Evolutionary conservation across 2,113 vertebrate species (phyloP), one percentile per base, ranked within the genome.

Genomic region (Xiphophorus hellerii): DNA sequence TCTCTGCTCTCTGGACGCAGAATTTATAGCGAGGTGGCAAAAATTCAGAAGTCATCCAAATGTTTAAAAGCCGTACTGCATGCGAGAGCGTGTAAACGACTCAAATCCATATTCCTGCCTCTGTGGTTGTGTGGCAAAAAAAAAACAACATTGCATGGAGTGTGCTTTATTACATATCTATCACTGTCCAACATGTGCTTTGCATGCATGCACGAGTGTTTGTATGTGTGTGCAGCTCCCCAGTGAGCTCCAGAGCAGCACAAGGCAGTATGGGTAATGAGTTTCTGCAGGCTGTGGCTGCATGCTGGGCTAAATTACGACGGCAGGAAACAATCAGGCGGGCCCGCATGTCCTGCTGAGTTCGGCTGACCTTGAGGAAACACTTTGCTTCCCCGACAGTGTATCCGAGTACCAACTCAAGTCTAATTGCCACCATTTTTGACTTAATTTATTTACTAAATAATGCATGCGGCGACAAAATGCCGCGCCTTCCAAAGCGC

Each of bases 301-400:
- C 76, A 86, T 76, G 76, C 42, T 64, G 69, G 69, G 86, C 80
- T 82, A 85, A 90, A 89, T 88, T 80, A 81, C 80, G 83, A 69
- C 77, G 80, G 81, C 76, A 82, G 83, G 88, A 90, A 92, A 92
- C 89, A 92, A 93, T 93, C 88, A 87, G 73, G 4, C 9, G 54
- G 65, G 66, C 74, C 61, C 7, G 81, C 77, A 60, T 37, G 72
- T 77, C 84, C 85, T 76, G 74, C 76, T 82, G 83, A 72, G 67
- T 69, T 73, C 33, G 17, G 33, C 74, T 89, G 91, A 92, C 92
- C 91, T 92, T 92, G 84, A 87, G 74, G 66, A 80, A 76, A 69
- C 74, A 65, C 73, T 74, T 75, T 62, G 64, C 81, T 67, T 70
- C 69, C 69, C 64, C 10, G 35, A 20, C 37, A 71, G 72, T 31